Evolutionary conservation across 64 coral and sea anemone genomes (phyloP).

Genomic region (Cladopsammia gracilis): DNA sequence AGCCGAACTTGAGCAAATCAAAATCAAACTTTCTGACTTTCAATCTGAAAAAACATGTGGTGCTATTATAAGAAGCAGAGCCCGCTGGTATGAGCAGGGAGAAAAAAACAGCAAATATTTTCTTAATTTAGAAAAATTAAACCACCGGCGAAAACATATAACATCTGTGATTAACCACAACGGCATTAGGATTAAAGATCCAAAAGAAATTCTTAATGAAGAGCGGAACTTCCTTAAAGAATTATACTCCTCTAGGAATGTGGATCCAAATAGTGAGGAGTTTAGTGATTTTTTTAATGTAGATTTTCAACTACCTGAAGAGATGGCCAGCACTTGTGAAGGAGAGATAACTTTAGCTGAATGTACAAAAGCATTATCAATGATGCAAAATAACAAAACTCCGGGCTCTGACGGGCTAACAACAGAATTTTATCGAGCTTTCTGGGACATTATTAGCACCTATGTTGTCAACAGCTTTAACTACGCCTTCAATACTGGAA

Average conservation of each 20-base stretch:
- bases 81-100: background rate
- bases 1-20: background rate
- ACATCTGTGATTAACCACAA: background rate
- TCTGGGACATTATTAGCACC: slow-evolving; percentile 5
- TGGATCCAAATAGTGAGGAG: background rate
- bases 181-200: background rate
- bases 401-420: slow-evolving; percentile 36
- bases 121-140: background rate
- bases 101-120: slow-evolving; percentile 20
- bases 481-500: slow-evolving; percentile 14
- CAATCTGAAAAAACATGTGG: background rate
- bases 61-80: slow-evolving; percentile 5
- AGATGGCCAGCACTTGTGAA: slow-evolving; percentile 14
- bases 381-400: slow-evolving; percentile 17
- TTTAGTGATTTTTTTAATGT: background rate
- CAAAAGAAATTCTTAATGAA: background rate
- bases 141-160: background rate
- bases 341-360: background rate
- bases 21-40: background rate
- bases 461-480: slow-evolving; percentile 22
- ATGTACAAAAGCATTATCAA: background rate
- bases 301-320: background rate
- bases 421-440: slow-evolving; percentile 27
- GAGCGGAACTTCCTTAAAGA: slow-evolving; percentile 1
- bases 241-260: background rate